Evolutionary conservation across 2,113 vertebrate species (phyloP), one percentile per base, ranked within the genome.

Genomic region (Ovis canadensis): DNA sequence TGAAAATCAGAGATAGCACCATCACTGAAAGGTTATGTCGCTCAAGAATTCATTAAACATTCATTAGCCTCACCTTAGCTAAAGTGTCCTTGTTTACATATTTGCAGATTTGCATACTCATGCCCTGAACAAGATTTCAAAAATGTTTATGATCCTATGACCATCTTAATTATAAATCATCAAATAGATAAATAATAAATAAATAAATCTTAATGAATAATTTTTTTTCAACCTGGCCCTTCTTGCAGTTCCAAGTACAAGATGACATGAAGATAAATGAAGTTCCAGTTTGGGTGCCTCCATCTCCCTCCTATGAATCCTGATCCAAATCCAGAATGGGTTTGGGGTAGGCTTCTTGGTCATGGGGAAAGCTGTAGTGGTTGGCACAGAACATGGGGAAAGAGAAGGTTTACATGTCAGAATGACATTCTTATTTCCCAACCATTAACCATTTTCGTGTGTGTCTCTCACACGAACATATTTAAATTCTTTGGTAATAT

Each of bases 341-440:
- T 29, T 59, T 7, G n/a, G 25, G 31, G 25, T 15, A 54, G n/a
- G 43, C 10, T 40, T 52, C n/a, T 25, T 67, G 59, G 54, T 95
- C 74, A 15, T 27, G 45, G 62, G 52, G 31, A 90, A 95, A 43
- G 36, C 23, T 60, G 48, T 13, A 92, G 48, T 62, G 43, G 29
- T 27, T 54, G 29, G 23, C 36, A 27, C 43, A 3, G 31, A 54
- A 31, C 40, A 21, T 15, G 23, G 50, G 5, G 14, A 52, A 43
- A 62, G 3, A 59, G 93, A 55, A 77, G 81, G 43, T 55, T 98
- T 99, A 99, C 99, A 97, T 99, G 99, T 99, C 98, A 99, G 99
- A 99, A 99, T 99, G 95, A 99, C 99, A 10, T 99, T 99, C 91
- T 99, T 99, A 23, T 99, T 99, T 91, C 99, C 99, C 98, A 99